Conservation (phyloP, 2,797 vertebrate species). For the Bucorvus abyssinicus region DNA sequence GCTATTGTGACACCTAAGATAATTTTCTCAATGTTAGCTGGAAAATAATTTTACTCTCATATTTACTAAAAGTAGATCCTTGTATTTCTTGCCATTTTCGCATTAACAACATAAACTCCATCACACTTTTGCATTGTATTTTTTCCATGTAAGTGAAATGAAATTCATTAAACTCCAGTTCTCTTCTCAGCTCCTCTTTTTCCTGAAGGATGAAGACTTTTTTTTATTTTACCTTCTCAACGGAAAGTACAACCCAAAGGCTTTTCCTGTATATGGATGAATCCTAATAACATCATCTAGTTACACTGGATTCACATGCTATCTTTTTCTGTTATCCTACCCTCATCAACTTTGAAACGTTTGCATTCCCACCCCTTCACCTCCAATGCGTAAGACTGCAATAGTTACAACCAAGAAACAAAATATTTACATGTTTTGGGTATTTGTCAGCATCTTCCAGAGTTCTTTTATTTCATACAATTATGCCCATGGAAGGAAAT, state of each 20-base stretch:
- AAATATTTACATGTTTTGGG: background rate
- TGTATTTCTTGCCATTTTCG: background rate
- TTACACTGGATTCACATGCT: background rate
- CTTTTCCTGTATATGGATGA: background rate
- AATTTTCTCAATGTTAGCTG: background rate
- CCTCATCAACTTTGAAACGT: background rate
- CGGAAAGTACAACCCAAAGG: background rate
- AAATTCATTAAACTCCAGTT: background rate
- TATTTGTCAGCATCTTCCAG: background rate
- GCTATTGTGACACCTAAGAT: background rate
- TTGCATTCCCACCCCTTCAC: background rate
- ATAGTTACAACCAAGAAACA: background rate
- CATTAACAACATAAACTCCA: background rate
- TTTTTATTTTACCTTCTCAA: background rate
- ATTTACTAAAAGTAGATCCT: background rate
- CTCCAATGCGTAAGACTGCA: rapidly evolving
- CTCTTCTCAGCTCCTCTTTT: background rate
- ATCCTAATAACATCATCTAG: background rate
- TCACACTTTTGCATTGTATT: background rate
- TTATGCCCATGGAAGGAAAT: background rate
- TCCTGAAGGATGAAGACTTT: background rate
- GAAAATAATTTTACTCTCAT: background rate
- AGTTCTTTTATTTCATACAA: background rate
- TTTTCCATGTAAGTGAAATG: background rate
- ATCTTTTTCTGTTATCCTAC: background rate